Percentiles rank a stretch among this genome's conserved stretches.
Conservation (phyloP, 2,797 vertebrate species). For the Heliangelus exortis region DNA sequence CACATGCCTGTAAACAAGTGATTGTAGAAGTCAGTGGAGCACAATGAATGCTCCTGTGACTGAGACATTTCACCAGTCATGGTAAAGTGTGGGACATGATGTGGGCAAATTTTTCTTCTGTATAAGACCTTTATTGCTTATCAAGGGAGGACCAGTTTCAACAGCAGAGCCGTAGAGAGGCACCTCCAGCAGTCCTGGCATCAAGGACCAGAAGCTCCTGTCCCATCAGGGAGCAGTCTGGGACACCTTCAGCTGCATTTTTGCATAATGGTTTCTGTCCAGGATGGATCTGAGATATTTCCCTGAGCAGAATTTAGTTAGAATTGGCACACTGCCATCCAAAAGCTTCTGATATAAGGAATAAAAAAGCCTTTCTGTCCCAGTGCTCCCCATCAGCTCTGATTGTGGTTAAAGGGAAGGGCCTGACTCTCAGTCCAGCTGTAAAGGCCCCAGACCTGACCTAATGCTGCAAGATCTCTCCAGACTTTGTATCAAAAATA, state of each 20-base stretch:
- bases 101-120: not conserved
- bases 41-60: fast-evolving
- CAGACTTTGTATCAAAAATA: not conserved
- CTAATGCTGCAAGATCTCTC: not conserved
- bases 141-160: not conserved
- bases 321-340: not conserved
- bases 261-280: not conserved
- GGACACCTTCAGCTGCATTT: not conserved
- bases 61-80: not conserved
- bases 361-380: not conserved
- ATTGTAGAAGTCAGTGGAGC: fast-evolving
- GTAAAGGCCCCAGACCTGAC: not conserved
- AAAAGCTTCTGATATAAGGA: not conserved
- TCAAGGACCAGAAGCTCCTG: fast-evolving
- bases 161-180: not conserved
- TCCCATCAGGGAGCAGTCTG: not conserved
- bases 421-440: not conserved
- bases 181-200: not conserved
- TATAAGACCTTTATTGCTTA: not conserved
- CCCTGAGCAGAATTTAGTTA: not conserved
- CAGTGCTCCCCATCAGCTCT: not conserved
- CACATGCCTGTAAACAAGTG: not conserved
- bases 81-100: not conserved
- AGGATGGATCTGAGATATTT: not conserved
- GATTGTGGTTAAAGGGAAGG: not conserved